Percentiles rank a stretch among this genome's conserved stretches.
These are phyloP conservation scores for Perithous albicinctus DNA, from an alignment of 2,888 invertebrate genomes.

Conservation along the genomic window DNA sequence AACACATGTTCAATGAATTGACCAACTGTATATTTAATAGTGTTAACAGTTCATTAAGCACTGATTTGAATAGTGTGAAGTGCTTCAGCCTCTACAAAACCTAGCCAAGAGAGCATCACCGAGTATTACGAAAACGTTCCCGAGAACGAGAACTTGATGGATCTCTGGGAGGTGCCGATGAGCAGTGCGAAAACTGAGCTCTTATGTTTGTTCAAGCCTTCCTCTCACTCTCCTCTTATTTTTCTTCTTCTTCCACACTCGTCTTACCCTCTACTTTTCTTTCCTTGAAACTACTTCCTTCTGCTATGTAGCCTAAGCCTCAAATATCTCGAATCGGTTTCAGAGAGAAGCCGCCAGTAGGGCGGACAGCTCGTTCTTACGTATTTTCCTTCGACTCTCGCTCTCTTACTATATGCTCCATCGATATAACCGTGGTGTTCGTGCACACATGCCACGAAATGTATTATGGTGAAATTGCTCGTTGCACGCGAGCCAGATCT, in stretches of 20 bases:
- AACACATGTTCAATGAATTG: no score
- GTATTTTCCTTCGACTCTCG: constrained; percentile 35
- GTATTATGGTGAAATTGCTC: constrained; percentile 64
- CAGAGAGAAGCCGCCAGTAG: constrained; percentile 67
- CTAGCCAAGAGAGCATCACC: neutral
- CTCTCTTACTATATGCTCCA: constrained; percentile 17
- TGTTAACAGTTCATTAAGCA: no score
- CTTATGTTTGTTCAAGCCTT: constrained; percentile 79
- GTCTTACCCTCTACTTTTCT: constrained; percentile 49
- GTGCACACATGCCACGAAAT: constrained; percentile 42
- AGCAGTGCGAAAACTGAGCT: constrained; percentile 79
- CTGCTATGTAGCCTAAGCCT: constrained; percentile 25
- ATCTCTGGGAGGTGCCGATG: constrained; percentile 78
- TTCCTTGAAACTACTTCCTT: constrained; percentile 39
- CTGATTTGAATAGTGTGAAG: no score
- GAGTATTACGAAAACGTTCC: constrained; percentile 37
- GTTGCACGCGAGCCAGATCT: constrained; percentile 66
- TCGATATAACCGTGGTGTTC: constrained; percentile 46
- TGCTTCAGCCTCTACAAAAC: constrained; percentile 29
- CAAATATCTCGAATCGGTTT: constrained; percentile 57
- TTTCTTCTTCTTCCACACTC: constrained; percentile 53
- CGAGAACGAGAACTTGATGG: constrained; percentile 74
- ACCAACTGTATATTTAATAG: no score
- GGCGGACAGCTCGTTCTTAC: constrained; percentile 75
- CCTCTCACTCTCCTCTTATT: constrained; percentile 70